Evolutionary conservation across 2,797 vertebrate species (phyloP).

Genomic region (Epinephelus malabaricus): DNA sequence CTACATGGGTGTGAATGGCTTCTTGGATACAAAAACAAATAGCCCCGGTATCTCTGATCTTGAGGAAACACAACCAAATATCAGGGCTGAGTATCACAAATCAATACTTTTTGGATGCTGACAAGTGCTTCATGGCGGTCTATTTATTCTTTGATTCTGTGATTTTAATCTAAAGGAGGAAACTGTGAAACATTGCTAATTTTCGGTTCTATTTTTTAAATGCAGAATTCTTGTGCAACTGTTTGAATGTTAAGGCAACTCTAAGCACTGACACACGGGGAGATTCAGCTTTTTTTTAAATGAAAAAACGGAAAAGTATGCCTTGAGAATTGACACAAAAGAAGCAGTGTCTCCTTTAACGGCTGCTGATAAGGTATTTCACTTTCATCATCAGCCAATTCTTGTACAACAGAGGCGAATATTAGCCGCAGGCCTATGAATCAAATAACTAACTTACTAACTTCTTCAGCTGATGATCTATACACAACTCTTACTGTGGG

Average conservation of each 20-base stretch:
- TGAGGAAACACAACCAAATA: neutral
- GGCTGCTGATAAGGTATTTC: too few species aligned
- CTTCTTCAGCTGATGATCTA: neutral
- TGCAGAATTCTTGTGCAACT: neutral
- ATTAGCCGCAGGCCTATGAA: neutral
- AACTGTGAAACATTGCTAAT: neutral
- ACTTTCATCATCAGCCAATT: neutral
- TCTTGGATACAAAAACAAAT: slow-evolving; percentile 2
- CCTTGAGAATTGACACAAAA: neutral
- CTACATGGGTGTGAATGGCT: neutral
- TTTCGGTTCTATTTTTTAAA: neutral
- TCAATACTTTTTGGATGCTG: neutral
- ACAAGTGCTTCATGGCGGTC: neutral
- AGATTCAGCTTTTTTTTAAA: neutral
- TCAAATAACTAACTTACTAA: neutral
- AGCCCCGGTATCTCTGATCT: neutral
- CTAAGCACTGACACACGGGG: too few species aligned
- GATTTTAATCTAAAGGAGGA: slow-evolving; percentile 3
- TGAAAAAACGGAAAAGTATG: neutral
- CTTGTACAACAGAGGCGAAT: too few species aligned
- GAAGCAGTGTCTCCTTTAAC: neutral
- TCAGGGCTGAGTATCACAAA: neutral
- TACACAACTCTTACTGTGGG: neutral
- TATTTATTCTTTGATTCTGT: neutral
- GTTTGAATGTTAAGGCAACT: too few species aligned